phyloP scores from a whole-genome alignment of 2,113 vertebrate genomes.

The Mustelus asterias region DNA sequence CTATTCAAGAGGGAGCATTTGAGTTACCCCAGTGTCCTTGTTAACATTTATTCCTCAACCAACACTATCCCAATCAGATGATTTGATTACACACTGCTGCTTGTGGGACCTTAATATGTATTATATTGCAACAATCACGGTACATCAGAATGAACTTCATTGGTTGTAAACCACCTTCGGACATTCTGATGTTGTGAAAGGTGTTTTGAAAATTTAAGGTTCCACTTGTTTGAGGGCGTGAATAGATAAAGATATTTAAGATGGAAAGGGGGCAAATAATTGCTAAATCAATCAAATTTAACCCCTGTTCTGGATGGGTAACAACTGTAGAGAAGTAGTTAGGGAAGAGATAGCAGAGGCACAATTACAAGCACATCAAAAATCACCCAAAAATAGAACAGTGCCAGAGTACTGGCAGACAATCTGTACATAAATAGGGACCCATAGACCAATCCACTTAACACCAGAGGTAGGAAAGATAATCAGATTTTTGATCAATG shows the following conservation, averaged over 20 bases:
- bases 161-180: not conserved
- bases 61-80: not conserved
- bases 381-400: not conserved
- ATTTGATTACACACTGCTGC: not conserved
- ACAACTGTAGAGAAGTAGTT: not conserved
- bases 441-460: not conserved
- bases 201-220: not conserved
- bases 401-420: not conserved
- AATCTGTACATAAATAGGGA: not conserved
- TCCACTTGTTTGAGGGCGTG: not conserved
- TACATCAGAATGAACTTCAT: not conserved
- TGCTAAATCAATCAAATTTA: not conserved
- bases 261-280: not conserved
- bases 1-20: not conserved
- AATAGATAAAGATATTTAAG: not conserved
- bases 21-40: not conserved
- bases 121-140: not conserved
- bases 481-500: not conserved
- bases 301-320: not conserved
- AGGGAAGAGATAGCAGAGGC: not conserved
- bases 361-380: not conserved
- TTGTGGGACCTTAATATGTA: not conserved
- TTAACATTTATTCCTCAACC: not conserved
- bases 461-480: not conserved
- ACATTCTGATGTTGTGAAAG: not conserved